These are phyloP conservation scores for Babylonia areolata DNA, from an alignment of 1,140 invertebrate species.

Conservation along the genomic window DNA sequence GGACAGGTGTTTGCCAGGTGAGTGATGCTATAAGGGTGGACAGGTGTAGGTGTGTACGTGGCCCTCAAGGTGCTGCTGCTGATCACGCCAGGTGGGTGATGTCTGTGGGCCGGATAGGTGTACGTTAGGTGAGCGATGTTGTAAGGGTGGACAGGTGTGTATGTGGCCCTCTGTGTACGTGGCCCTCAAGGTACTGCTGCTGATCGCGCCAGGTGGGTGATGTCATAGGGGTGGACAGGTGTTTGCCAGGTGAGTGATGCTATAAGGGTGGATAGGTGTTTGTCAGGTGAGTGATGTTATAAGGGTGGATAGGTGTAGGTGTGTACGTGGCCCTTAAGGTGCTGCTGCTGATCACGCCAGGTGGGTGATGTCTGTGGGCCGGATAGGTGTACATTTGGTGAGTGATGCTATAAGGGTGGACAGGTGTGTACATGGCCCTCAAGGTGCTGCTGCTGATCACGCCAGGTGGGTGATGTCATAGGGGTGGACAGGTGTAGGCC, in stretches of 20 bases:
- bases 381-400: too few species aligned
- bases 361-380: constrained; percentile 78
- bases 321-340: constrained; percentile 98
- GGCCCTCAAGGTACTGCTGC: constrained; percentile 93
- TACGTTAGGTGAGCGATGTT: too few species aligned
- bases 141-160: too few species aligned
- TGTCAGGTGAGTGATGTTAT: too few species aligned
- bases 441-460: constrained; percentile 94
- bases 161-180: constrained; percentile 98
- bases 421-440: constrained; percentile 95
- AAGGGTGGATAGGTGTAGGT: constrained; percentile 94
- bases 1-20: too few species aligned
- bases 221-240: too few species aligned
- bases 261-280: too few species aligned
- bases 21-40: too few species aligned
- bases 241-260: too few species aligned
- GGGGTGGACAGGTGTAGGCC: too few species aligned
- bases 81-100: constrained; percentile 89
- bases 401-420: too few species aligned
- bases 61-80: constrained; percentile 95
- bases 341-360: constrained; percentile 93
- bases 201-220: constrained; percentile 90
- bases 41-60: constrained; percentile 97
- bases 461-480: constrained; percentile 82
- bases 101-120: too few species aligned